Base-by-base conservation (phyloP, 2,888 invertebrate genomes). In the Didymodactylos carnosus region DNA sequence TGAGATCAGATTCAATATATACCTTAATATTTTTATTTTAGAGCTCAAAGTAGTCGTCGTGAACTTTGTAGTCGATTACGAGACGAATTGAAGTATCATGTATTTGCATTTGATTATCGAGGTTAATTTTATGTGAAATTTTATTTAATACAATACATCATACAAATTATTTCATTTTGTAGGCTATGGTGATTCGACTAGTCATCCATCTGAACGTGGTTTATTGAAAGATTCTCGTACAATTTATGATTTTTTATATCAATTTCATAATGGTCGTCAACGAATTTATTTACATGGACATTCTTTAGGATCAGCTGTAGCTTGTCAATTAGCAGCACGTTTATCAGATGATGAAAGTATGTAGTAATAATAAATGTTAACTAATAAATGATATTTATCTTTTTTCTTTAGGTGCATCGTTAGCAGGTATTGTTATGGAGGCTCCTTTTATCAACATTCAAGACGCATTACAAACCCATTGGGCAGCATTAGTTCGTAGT, bases 101-200 rank as follows among this genome's bases (percentile, higher is more conserved):
- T 74, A 6, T 72, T 74, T 39, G 71, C 71, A 14, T 71, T 74
- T 41, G 74, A 74, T 72, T 74, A 74, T 39, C 41, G 74, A 19
- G 74, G 74, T 39, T 74, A n/a, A n/a, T n/a, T n/a, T n/a, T n/a
- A n/a, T n/a, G n/a, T n/a, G n/a, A n/a, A n/a, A n/a, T n/a, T n/a
- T n/a, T n/a, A n/a, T n/a, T n/a, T n/a, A n/a, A n/a, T n/a, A n/a
- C n/a, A n/a, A n/a, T n/a, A n/a, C n/a, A n/a, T n/a, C n/a, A n/a
- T n/a, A n/a, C n/a, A n/a, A n/a, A n/a, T n/a, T n/a, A n/a, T n/a
- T n/a, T n/a, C n/a, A n/a, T n/a, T n/a, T n/a, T n/a, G n/a, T n/a
- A n/a, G n/a, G n/a, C n/a, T n/a, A 40, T 69, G 74, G 74, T 25
- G 74, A 74, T 41, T 74, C 74, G 11, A 71, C 74, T 41, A 71